phyloP scores from a whole-genome alignment of 2,888 invertebrate species.

The Acronicta aceris region DNA sequence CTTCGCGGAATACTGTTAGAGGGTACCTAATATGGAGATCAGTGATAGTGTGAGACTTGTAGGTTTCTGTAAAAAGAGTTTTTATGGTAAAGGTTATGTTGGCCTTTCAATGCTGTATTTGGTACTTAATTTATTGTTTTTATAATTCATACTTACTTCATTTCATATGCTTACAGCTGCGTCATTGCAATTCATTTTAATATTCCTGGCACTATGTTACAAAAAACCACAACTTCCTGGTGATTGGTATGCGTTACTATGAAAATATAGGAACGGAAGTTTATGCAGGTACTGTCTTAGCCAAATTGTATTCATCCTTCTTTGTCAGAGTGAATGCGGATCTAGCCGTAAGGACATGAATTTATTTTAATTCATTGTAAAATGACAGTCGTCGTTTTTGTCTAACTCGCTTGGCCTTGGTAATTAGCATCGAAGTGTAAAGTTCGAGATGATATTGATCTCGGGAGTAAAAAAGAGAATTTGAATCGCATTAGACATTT shows the following conservation, averaged over 20 bases:
- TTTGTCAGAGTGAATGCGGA: constrained; percentile 26
- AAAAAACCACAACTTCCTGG: constrained; percentile 10
- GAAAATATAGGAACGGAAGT: constrained; percentile 25
- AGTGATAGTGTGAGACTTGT: too few relatives aligned
- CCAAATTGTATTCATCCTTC: constrained; percentile 33
- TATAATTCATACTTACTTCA: too few relatives aligned
- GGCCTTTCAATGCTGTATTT: too few relatives aligned
- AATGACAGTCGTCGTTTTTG: constrained; percentile 31
- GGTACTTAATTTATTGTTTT: too few relatives aligned
- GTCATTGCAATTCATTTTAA: not conserved
- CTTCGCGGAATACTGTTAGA: too few relatives aligned
- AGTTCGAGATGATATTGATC: constrained; percentile 5
- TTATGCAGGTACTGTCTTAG: constrained; percentile 22
- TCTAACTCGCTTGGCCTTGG: constrained; percentile 30
- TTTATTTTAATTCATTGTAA: constrained; percentile 46
- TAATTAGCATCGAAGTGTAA: constrained; percentile 8
- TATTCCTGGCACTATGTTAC: not conserved
- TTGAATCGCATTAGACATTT: not conserved
- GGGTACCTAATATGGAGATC: too few relatives aligned
- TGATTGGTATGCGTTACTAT: constrained; percentile 38
- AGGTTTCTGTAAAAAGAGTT: too few relatives aligned
- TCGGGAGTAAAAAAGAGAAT: not conserved
- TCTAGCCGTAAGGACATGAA: constrained; percentile 42
- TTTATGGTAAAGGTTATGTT: too few relatives aligned
- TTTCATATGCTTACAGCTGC: too few relatives aligned